Conservation (phyloP, 2,113 vertebrate genomes). For the Eira barbara region DNA sequence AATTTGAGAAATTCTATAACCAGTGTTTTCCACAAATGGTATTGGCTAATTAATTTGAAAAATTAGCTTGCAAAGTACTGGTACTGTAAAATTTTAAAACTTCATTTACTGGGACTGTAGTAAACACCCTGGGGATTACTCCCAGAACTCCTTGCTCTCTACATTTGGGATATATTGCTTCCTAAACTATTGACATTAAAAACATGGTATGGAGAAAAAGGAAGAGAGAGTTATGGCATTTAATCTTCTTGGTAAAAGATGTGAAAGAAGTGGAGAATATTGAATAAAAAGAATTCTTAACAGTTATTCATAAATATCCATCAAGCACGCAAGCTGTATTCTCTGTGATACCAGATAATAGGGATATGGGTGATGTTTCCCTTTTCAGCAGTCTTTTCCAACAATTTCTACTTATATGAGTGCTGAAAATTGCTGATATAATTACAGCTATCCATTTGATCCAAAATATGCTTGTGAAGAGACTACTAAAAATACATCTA, state of each 20-base stretch:
- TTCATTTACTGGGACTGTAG: neutral
- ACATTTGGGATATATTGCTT: neutral
- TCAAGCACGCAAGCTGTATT: neutral
- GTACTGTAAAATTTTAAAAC: neutral
- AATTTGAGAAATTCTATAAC: slow-evolving; percentile 1
- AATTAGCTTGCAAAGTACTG: neutral
- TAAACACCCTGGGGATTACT: neutral
- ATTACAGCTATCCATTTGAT: slow-evolving; percentile 38
- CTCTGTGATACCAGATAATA: neutral
- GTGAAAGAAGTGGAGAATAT: neutral
- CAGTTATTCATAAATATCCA: neutral
- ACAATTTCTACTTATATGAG: neutral
- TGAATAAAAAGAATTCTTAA: neutral
- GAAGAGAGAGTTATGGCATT: neutral
- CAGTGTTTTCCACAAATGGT: neutral
- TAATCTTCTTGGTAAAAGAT: neutral
- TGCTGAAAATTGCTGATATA: slow-evolving; percentile 33
- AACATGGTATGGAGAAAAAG: neutral
- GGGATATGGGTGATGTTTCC: neutral
- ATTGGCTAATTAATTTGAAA: slow-evolving; percentile 9
- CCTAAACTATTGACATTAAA: neutral
- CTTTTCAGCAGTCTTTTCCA: slow-evolving; percentile 7
- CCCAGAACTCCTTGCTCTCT: neutral
- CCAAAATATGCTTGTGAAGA: slow-evolving; percentile 26
- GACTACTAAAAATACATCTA: slow-evolving; percentile 9